Percentiles rank a stretch among this genome's conserved stretches.
Evolutionary conservation across 2,888 invertebrate genomes (phyloP).

Genomic region (Amiota communis): DNA sequence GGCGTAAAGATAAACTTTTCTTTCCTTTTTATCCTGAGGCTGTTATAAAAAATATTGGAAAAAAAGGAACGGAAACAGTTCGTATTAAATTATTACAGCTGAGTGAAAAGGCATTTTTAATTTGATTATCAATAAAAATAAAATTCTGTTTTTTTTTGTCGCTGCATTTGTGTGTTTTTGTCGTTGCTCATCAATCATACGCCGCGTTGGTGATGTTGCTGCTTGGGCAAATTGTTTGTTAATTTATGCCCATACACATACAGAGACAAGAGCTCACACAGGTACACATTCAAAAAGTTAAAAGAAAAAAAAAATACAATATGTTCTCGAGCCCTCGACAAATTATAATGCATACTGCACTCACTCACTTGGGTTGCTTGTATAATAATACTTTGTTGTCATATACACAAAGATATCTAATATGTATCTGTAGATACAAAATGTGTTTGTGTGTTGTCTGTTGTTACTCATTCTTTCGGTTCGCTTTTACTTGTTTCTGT

Average conservation of each 20-base stretch:
- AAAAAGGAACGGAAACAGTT: neutral
- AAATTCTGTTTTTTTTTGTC: neutral
- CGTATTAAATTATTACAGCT: neutral
- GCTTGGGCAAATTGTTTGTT: slow-evolving; percentile 37
- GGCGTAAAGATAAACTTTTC: neutral
- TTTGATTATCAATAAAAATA: slow-evolving; percentile 2
- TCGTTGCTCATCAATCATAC: slow-evolving; percentile 58
- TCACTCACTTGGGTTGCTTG: too few species aligned
- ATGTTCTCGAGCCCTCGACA: neutral
- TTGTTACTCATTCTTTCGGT: slow-evolving; percentile 6
- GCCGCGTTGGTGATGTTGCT: slow-evolving; percentile 46
- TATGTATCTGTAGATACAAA: slow-evolving; percentile 6
- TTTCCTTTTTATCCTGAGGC: neutral
- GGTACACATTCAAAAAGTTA: too few species aligned
- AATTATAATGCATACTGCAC: slow-evolving; percentile 48
- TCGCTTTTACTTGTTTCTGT: neutral
- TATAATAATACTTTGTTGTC: slow-evolving; percentile 36
- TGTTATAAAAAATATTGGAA: too few species aligned
- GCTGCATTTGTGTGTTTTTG: neutral
- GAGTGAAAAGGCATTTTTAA: neutral
- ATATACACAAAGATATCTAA: neutral
- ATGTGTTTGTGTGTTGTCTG: neutral
- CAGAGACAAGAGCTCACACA: slow-evolving; percentile 14
- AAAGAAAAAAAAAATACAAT: too few species aligned
- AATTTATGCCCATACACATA: slow-evolving; percentile 54